Percentiles rank a stretch among this genome's conserved stretches.
phyloP scores from a whole-genome alignment of 2,797 vertebrate species.

The Phaenicophaeus curvirostris region DNA sequence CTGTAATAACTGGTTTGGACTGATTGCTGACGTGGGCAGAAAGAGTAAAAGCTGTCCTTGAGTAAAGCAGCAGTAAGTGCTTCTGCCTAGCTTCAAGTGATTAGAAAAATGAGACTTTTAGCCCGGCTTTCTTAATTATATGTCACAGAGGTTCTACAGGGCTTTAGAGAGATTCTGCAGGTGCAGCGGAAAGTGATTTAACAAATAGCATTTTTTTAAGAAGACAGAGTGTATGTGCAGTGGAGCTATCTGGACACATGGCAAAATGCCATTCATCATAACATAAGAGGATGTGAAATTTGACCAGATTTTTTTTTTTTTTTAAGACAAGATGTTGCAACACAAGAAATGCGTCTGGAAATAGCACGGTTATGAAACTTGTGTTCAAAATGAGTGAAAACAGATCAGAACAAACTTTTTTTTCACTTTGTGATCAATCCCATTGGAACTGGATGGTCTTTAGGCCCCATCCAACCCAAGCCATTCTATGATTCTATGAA shows the following conservation, averaged over 20 bases:
- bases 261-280: constrained; percentile 62
- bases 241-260: constrained; percentile 39
- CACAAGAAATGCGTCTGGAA: constrained; percentile 17
- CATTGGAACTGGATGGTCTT: too few relatives aligned
- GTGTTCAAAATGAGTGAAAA: neutral
- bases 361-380: constrained; percentile 41
- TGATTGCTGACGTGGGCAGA: constrained; percentile 53
- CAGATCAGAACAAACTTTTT: neutral
- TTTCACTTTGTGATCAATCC: neutral
- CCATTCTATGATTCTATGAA: too few relatives aligned
- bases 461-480: too few relatives aligned
- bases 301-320: constrained; percentile 49
- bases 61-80: constrained; percentile 54
- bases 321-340: constrained; percentile 20
- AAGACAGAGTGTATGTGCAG: constrained; percentile 1
- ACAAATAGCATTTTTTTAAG: constrained; percentile 55
- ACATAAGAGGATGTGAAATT: constrained; percentile 16
- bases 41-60: constrained; percentile 48
- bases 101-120: constrained; percentile 70
- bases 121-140: constrained; percentile 55
- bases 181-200: constrained; percentile 63
- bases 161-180: constrained; percentile 56
- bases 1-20: neutral
- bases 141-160: constrained; percentile 49
- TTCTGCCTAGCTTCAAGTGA: constrained; percentile 57